phyloP scores from a whole-genome alignment of 1,140 invertebrate genomes.

The Pseudoatta argentina region DNA sequence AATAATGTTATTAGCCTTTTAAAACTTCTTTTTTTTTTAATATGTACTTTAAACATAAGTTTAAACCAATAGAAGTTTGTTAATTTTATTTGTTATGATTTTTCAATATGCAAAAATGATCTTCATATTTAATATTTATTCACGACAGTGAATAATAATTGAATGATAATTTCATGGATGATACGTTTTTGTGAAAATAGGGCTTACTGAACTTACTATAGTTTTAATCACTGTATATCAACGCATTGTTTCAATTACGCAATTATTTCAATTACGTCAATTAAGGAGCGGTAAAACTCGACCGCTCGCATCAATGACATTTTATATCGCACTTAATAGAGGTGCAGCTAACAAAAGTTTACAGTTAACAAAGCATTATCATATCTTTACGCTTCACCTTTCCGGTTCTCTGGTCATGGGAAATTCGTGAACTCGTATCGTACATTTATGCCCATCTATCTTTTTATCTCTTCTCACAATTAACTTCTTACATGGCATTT shows the following conservation, averaged over 20 bases:
- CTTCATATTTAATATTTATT: slow-evolving; percentile 10
- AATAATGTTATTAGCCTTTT: slow-evolving; percentile 4
- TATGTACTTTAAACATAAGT: not conserved
- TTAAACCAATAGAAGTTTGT: not conserved
- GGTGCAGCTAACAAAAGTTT: slow-evolving; percentile 33
- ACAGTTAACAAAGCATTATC: slow-evolving; percentile 52
- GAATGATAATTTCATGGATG: not conserved
- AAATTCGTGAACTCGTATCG: slow-evolving; percentile 53
- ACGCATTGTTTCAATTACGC: not conserved
- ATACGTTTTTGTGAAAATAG: not conserved
- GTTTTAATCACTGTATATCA: not conserved
- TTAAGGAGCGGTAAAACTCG: not conserved
- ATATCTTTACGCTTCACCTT: slow-evolving; percentile 23
- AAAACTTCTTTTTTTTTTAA: not conserved
- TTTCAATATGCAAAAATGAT: not conserved
- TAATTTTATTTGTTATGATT: not conserved
- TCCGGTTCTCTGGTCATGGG: slow-evolving; percentile 52
- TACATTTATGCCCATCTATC: slow-evolving; percentile 33
- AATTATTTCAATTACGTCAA: not conserved
- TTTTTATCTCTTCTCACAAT: slow-evolving; percentile 53
- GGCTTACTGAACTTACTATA: not conserved
- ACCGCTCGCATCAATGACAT: slow-evolving; percentile 20
- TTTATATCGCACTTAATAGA: slow-evolving; percentile 25
- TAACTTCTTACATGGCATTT: slow-evolving; percentile 51
- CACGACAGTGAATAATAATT: not conserved